Conservation (phyloP, 2,797 vertebrate genomes). For the Amblyopsis hoosieri region DNA sequence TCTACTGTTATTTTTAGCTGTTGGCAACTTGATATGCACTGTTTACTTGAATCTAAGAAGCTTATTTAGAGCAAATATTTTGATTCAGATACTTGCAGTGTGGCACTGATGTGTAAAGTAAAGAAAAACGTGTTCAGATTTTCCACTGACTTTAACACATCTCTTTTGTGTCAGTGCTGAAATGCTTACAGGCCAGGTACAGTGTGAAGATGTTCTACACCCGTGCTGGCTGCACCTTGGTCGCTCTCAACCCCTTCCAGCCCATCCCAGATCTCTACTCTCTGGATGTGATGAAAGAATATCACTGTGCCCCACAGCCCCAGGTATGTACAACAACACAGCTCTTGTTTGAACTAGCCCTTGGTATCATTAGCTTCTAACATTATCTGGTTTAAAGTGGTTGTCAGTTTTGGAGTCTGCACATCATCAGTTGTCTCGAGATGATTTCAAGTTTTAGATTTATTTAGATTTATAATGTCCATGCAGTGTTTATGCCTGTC, state of each 20-base stretch:
- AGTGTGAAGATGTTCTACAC: constrained; percentile 86
- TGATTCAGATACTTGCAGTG: background rate
- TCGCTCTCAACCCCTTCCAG: constrained; percentile 95
- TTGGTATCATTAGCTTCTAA: background rate
- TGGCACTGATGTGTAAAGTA: background rate
- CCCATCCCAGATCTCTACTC: constrained; percentile 87
- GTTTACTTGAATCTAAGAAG: background rate
- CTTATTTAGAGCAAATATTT: background rate
- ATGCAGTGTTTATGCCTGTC: no score
- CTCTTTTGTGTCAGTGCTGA: constrained; percentile 82
- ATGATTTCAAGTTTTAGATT: no score
- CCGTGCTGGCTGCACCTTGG: constrained; percentile 93
- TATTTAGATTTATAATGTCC: no score
- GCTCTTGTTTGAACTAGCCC: background rate
- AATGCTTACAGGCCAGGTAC: constrained; percentile 94
- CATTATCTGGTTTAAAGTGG: no score
- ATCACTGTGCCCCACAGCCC: constrained; percentile 84
- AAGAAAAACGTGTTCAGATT: background rate
- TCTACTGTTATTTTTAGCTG: background rate
- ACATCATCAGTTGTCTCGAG: no score
- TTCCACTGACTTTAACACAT: constrained; percentile 11
- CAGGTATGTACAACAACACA: constrained; percentile 79
- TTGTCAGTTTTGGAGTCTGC: no score
- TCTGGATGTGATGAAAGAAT: constrained; percentile 88
- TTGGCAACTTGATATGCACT: no score